Evolutionary conservation across 1,140 invertebrate genomes (phyloP).

Genomic region (Dendroctonus valens): DNA sequence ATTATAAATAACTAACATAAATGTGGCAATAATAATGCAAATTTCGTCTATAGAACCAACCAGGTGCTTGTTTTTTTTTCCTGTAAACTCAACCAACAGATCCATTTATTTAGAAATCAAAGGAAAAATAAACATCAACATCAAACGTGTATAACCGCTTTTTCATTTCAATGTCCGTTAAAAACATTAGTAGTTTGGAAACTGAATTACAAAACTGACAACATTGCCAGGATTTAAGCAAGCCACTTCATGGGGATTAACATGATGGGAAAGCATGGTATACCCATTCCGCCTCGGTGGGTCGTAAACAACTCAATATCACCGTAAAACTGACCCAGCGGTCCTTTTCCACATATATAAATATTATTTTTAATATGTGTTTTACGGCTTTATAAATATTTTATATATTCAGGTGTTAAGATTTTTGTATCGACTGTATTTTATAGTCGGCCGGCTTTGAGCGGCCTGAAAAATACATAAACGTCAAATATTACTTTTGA

Average conservation of each 20-base stretch:
- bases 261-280: conserved; percentile 27
- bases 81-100: too few species aligned
- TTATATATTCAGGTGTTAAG: conserved; percentile 52
- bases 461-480: conserved; percentile 40
- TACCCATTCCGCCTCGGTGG: conserved; percentile 31
- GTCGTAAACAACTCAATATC: conserved; percentile 46
- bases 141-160: background rate
- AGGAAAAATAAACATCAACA: background rate
- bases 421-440: conserved; percentile 44
- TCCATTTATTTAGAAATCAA: background rate
- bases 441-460: conserved; percentile 40
- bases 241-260: conserved; percentile 30
- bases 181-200: background rate
- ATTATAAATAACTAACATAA: too few species aligned
- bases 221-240: conserved; percentile 8
- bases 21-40: too few species aligned
- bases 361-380: conserved; percentile 53
- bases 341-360: conserved; percentile 51
- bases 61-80: too few species aligned
- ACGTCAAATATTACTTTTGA: conserved; percentile 40
- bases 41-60: too few species aligned
- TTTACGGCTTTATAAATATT: conserved; percentile 53
- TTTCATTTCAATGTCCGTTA: background rate
- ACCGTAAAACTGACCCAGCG: conserved; percentile 46
- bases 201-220: background rate